Evolutionary conservation across 2,113 vertebrate genomes (phyloP), one percentile per base, ranked within the genome.

Genomic region (Zosterops japonicus): DNA sequence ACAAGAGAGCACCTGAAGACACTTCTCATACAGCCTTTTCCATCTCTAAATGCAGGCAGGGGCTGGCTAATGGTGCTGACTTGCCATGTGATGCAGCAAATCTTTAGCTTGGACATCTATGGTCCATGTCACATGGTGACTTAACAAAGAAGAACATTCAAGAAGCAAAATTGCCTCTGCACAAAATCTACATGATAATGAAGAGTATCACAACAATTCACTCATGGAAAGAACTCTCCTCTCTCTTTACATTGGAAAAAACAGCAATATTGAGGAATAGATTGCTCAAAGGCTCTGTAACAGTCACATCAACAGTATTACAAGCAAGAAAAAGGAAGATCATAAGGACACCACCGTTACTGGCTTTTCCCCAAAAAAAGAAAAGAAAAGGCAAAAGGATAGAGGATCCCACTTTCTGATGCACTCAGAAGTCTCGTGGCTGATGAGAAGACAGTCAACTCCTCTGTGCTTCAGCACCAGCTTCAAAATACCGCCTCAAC

Each of bases 1-100:
- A 95, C 56, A 96, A 95, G 76, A 94, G 39, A 90, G 36, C 35
- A 82, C 23, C 52, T 85, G 23, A 93, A 82, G 79, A 80, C 46
- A 22, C 13, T 68, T 85, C 13, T 56, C 42, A 42, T 56, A 22
- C 39, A 82, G 60, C 22, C n/a, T 64, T 89, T 91, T 42, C 83
- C 61, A 41, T 31, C 72, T 56, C 49, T 55, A 64, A 93, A 70
- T 31, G 14, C 50, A 84, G 39, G 6, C 50, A 84, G 39, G 6
- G 19, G 27, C 3, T 25, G 28, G 44, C 33, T 56, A 78, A 18
- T 3, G 41, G 55, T 6, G 24, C 59, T 74, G 76, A 59, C 39
- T 22, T 50, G 33, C 8, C 9, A 8, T 0, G 6, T 36, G 21
- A 35, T 52, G 17, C 56, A 68, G 29, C 39, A 64, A 65, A 55